Conservation (phyloP, 92 coral and sea anemone species). For the Palythoa grandiflora region DNA sequence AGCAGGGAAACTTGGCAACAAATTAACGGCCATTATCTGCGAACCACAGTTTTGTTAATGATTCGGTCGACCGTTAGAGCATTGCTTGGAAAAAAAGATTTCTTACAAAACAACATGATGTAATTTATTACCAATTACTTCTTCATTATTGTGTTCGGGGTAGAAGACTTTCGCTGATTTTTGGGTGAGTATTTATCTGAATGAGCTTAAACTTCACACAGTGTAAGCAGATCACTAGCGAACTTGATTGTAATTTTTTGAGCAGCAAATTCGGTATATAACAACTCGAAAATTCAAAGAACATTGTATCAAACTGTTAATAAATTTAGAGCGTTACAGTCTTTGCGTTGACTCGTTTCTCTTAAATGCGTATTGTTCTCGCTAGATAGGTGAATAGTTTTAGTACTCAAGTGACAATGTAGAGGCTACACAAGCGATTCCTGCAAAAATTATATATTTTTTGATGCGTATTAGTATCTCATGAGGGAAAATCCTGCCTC, state of each 20-base stretch:
- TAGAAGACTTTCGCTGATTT: conserved; percentile 4
- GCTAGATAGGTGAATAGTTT: not conserved
- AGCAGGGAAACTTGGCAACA: conserved; percentile 3
- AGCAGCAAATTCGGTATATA: not conserved
- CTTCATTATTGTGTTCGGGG: not conserved
- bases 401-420: not conserved
- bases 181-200: conserved; percentile 1
- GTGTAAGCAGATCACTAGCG: not conserved
- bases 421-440: conserved; percentile 3
- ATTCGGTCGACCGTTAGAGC: not conserved
- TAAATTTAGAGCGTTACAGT: not conserved
- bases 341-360: not conserved
- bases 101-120: not conserved
- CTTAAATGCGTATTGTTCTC: not conserved
- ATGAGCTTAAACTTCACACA: conserved; percentile 4
- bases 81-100: not conserved
- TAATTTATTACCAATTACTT: not conserved
- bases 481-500: not conserved
- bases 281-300: not conserved
- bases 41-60: conserved; percentile 4
- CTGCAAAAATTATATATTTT: not conserved
- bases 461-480: not conserved
- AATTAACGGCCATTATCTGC: not conserved
- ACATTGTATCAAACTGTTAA: not conserved
- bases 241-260: conserved; percentile 2